Percentiles rank a stretch among this genome's conserved stretches.
Conservation (phyloP, 2,797 vertebrate species). For the Eulemur albifrons region DNA sequence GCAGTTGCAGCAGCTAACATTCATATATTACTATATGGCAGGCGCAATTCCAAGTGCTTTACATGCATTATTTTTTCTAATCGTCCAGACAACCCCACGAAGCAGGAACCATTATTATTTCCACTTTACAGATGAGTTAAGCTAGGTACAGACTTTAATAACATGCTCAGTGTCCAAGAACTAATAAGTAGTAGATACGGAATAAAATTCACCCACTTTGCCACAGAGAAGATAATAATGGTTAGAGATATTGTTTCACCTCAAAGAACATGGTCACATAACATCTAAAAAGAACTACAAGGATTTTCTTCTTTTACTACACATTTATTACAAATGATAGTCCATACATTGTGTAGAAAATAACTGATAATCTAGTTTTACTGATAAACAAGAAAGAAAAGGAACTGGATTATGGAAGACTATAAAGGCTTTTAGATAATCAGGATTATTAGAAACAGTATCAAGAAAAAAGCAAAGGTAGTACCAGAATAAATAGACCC, state of each 20-base stretch:
- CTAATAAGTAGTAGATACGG: not conserved
- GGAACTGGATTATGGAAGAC: not conserved
- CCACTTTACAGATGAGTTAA: not conserved
- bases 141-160: not conserved
- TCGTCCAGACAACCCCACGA: not conserved
- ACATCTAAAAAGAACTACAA: not conserved
- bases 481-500: not conserved
- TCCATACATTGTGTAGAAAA: not conserved
- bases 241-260: not conserved
- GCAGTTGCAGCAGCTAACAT: no score
- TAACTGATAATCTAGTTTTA: not conserved
- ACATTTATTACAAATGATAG: not conserved
- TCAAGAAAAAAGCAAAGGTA: not conserved
- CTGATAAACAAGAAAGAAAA: not conserved
- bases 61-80: not conserved
- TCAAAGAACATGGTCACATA: not conserved
- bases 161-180: not conserved
- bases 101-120: not conserved
- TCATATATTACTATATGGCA: not conserved
- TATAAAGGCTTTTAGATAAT: not conserved
- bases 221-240: not conserved
- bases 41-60: not conserved
- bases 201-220: not conserved
- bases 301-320: constrained; percentile 13
- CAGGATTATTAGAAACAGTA: not conserved